These are phyloP conservation scores for Notarius lentiginosus DNA, from an alignment of 2,113 vertebrate genomes.

Conservation along the genomic window DNA sequence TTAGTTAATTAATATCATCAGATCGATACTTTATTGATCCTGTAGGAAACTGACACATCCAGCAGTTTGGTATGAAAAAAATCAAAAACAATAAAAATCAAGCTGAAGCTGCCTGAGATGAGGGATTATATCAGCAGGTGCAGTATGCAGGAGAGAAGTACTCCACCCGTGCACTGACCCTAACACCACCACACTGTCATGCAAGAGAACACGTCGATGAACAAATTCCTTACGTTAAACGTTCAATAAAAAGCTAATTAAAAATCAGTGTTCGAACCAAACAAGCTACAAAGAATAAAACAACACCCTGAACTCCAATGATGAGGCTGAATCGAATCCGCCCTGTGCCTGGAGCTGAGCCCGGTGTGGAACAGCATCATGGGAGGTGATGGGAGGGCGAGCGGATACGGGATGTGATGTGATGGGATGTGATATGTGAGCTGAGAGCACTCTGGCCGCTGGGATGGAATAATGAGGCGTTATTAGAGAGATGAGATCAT, in stretches of 20 bases:
- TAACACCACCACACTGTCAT: not conserved
- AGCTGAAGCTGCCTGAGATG: too few species aligned
- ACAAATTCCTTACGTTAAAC: not conserved
- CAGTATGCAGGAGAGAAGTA: too few species aligned
- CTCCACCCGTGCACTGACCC: too few species aligned
- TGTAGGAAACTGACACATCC: too few species aligned
- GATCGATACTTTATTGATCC: too few species aligned
- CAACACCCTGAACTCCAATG: not conserved
- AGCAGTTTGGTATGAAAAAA: too few species aligned
- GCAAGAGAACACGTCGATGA: not conserved
- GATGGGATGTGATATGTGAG: not conserved
- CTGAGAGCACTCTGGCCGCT: not conserved
- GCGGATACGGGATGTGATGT: not conserved
- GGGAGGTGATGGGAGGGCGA: not conserved
- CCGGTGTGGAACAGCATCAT: not conserved
- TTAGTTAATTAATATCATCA: too few species aligned
- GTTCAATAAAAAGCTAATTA: not conserved
- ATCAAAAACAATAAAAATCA: too few species aligned
- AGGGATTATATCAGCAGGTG: too few species aligned
- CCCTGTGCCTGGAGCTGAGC: not conserved
- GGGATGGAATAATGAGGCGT: not conserved
- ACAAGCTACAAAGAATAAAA: not conserved
- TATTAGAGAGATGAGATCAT: not conserved
- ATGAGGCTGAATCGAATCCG: not conserved
- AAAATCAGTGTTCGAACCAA: not conserved